Evolutionary conservation across 2,888 invertebrate genomes (phyloP), one percentile per base, ranked within the genome.

Genomic region (Lasioglossum calceatum): DNA sequence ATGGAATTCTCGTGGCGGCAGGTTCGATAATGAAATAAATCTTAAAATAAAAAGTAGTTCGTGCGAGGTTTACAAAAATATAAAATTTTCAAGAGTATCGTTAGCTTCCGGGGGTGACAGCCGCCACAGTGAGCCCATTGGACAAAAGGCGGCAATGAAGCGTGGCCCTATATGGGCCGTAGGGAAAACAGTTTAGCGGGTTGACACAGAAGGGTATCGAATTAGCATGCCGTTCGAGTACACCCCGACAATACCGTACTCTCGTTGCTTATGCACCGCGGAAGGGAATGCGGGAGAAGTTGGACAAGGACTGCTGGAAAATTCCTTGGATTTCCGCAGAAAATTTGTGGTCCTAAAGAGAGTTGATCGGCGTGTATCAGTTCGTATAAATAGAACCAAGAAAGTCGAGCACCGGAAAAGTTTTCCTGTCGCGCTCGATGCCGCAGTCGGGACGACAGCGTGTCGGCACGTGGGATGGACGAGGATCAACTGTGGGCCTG

Each of bases 391-490:
- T 89, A 89, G 88, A 84, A 79, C 5, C 87, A 84, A 87, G 88
- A 90, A 92, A 92, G 87, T 85, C 84, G 89, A 89, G 76, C 85
- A 85, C 74, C 85, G 89, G 78, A 92, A 89, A 92, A 91, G 72
- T 91, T 91, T 91, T 89, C 88, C 89, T 78, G 88, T 82, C 83
- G 90, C 87, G 88, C 87, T 87, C 82, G 82, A 74, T 80, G 79
- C 85, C 79, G 81, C 82, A 82, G 23, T 82, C 82, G 82, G 81
- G 64, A 85, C 81, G 82, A 67, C 87, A 70, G 74, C 79, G 72
- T 83, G 83, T 77, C 84, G 77, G 27, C 54, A 54, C 36, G 67
- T 79, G 44, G 78, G 76, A 58, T 36, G n/a, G 75, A 87, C 71
- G 73, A 81, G 79, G 78, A 82, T 47, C 42, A 70, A 86, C 77